These are phyloP conservation scores for Bujurquina vittata DNA, from an alignment of 2,113 vertebrate genomes.

Conservation along the genomic window DNA sequence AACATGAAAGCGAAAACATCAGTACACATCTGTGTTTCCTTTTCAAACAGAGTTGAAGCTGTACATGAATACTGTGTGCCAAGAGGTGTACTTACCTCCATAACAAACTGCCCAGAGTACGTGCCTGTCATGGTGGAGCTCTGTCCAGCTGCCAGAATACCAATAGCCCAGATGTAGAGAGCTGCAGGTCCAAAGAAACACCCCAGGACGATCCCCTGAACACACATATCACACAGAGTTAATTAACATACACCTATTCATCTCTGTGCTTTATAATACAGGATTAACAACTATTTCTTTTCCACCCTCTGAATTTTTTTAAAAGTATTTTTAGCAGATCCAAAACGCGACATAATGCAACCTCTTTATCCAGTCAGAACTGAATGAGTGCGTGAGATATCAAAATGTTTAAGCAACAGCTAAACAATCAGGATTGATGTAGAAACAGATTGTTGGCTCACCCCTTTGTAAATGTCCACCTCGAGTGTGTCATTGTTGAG, in stretches of 20 bases:
- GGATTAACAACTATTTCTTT: not conserved
- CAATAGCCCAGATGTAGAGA: slow-evolving; percentile 96
- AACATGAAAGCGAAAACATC: not conserved
- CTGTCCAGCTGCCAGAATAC: slow-evolving; percentile 96
- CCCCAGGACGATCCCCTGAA: slow-evolving; percentile 90
- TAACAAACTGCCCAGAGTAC: slow-evolving; percentile 97
- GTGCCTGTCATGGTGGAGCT: slow-evolving; percentile 99
- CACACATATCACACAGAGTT: not conserved
- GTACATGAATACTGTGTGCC: not conserved
- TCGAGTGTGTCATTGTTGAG: slow-evolving; percentile 82
- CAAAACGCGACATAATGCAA: not conserved
- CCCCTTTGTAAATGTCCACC: slow-evolving; percentile 98
- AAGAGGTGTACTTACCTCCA: slow-evolving; percentile 85
- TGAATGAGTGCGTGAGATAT: not conserved
- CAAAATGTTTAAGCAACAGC: not conserved
- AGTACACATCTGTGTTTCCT: not conserved
- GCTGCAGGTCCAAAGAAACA: slow-evolving; percentile 93
- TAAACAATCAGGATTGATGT: not conserved
- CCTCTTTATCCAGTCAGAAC: not conserved
- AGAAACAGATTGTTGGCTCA: slow-evolving; percentile 61
- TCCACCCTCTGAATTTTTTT: not conserved
- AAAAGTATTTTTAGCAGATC: not conserved
- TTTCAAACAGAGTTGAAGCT: not conserved
- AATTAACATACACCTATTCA: not conserved
- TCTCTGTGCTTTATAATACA: not conserved